Evolutionary conservation across 2,113 vertebrate species (phyloP), one percentile per base, ranked within the genome.

Genomic region (Anoura caudifer): DNA sequence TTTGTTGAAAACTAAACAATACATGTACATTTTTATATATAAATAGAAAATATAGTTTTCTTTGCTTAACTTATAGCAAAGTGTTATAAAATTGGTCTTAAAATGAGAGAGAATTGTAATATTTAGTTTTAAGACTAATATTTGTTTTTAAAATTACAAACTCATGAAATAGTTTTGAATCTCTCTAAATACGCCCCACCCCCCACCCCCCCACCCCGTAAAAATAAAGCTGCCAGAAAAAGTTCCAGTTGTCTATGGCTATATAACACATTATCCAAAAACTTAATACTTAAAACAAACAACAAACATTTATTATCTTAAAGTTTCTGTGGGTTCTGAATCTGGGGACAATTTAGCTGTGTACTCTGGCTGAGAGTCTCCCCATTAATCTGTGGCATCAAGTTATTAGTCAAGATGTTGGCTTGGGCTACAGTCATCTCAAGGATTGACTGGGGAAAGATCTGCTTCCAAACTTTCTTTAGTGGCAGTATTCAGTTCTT

Each of bases 1-100:
- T 96, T 97, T 97, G 82, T 98, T 97, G 93, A 87, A 73, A 89
- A 88, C 80, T 96, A 72, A 95, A 70, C 15, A 87, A 45, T 77
- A 41, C 13, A 56, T 65, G 19, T 61, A 59, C 22, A 59, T 59
- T 59, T 59, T 59, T 59, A 70, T 93, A 67, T 47, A 80, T 93
- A 36, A 90, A 79, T 38, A 89, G 52, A 83, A 76, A 38, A 11
- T 87, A 91, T 95, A 43, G 9, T 72, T 87, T 90, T 73, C 24
- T 72, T 87, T 92, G 65, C 75, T 75, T 80, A 75, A 45, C 56
- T 96, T 65, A 91, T 75, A 59, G 20, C 65, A 36, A 38, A 67
- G 15, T 79, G 2, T 70, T 95, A 69, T 70, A 87, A 94, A 87
- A 61, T 75, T 59, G 75, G 41, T 75, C 14, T 41, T 24, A 70